Evolutionary conservation across 2,888 invertebrate genomes (phyloP).

Genomic region (Epistrophella euchroma): DNA sequence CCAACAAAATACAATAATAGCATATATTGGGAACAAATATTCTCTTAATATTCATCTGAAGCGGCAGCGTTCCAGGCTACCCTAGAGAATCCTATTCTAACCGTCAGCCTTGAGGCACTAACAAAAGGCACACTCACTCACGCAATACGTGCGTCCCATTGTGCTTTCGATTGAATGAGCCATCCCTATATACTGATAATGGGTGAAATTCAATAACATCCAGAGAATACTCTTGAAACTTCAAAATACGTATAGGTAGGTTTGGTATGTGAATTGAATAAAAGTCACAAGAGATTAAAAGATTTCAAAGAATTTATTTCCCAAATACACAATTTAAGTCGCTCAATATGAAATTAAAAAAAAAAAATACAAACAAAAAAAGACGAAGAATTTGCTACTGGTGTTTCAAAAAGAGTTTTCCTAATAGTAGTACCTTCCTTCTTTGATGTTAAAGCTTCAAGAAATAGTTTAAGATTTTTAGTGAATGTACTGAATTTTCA

Average conservation of each 20-base stretch:
- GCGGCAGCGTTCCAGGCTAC: constrained; percentile 36
- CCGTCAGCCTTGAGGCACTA: constrained; percentile 56
- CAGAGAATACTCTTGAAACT: constrained; percentile 37
- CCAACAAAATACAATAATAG: constrained; percentile 22
- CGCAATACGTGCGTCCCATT: constrained; percentile 76
- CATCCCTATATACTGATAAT: constrained; percentile 71
- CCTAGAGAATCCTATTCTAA: constrained; percentile 64
- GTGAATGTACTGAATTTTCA: no score
- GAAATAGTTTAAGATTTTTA: no score
- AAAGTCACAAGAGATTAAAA: constrained; percentile 74
- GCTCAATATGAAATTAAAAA: constrained; percentile 45
- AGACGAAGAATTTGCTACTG: background rate
- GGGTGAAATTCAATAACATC: constrained; percentile 74
- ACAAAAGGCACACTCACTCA: constrained; percentile 76
- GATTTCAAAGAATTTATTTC: constrained; percentile 69
- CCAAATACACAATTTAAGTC: constrained; percentile 64
- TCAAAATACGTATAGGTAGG: constrained; percentile 4
- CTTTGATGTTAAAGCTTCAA: no score
- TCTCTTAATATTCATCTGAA: constrained; percentile 71
- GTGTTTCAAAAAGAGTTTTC: background rate
- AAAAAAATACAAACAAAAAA: background rate
- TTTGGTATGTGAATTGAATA: constrained; percentile 70
- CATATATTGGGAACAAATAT: constrained; percentile 7
- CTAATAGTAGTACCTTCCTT: no score
- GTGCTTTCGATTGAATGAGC: constrained; percentile 75